Evolutionary conservation across 2,888 invertebrate species (phyloP).

Genomic region (Cheilosia pagana): DNA sequence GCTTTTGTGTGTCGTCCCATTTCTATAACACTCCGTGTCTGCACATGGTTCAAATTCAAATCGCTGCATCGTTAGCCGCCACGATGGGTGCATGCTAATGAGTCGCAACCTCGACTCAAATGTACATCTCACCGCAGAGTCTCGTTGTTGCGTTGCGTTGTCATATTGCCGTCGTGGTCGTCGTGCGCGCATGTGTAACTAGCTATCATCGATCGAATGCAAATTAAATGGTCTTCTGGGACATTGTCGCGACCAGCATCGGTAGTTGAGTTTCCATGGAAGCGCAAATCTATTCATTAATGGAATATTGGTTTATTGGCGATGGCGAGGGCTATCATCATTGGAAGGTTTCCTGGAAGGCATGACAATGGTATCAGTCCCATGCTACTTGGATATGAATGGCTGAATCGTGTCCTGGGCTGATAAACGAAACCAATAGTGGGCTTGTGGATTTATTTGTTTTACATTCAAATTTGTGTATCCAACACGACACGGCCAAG

Average conservation of each 20-base stretch:
- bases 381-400: slow-evolving; percentile 25
- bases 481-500: neutral
- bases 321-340: slow-evolving; percentile 11
- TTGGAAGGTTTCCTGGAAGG: slow-evolving; percentile 37
- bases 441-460: slow-evolving; percentile 10
- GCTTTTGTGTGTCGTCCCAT: slow-evolving; percentile 36
- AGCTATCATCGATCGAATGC: slow-evolving; percentile 63
- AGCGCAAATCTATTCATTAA: slow-evolving; percentile 55
- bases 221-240: slow-evolving; percentile 55
- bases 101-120: slow-evolving; percentile 15
- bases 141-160: slow-evolving; percentile 32
- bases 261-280: slow-evolving; percentile 1
- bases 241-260: slow-evolving; percentile 5
- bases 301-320: slow-evolving; percentile 52
- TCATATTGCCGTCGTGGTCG: slow-evolving; percentile 36
- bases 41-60: slow-evolving; percentile 28
- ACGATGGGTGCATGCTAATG: slow-evolving; percentile 59
- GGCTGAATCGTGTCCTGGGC: slow-evolving; percentile 23
- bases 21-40: slow-evolving; percentile 6
- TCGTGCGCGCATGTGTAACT: slow-evolving; percentile 39
- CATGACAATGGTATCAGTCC: slow-evolving; percentile 44
- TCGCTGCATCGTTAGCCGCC: slow-evolving; percentile 29
- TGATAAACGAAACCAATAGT: slow-evolving; percentile 16
- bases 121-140: slow-evolving; percentile 31
- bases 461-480: slow-evolving; percentile 12